Evolutionary conservation across 2,797 vertebrate genomes (phyloP).

Genomic region (Sebastes matsubarae): DNA sequence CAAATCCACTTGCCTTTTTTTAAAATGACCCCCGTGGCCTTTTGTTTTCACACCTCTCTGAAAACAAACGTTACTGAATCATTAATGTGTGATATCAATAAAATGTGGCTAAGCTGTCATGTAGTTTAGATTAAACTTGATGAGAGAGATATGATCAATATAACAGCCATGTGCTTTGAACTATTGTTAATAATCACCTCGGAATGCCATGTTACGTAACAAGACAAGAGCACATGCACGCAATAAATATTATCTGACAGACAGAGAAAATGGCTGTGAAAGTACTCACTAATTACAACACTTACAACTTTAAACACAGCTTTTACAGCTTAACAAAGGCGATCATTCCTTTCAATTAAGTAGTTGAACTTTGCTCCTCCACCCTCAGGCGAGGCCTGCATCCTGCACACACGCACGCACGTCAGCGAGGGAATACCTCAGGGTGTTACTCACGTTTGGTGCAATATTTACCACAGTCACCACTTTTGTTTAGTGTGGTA

Average conservation of each 20-base stretch:
- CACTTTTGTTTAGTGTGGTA: background rate
- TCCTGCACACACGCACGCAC: background rate
- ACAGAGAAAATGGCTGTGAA: background rate
- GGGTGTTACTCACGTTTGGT: background rate
- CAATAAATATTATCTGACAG: background rate
- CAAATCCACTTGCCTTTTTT: too few species aligned
- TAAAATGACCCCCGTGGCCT: background rate
- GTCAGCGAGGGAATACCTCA: background rate
- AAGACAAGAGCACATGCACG: background rate
- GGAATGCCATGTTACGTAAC: constrained; percentile 11
- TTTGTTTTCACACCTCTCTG: background rate
- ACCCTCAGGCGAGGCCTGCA: background rate
- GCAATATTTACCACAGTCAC: background rate
- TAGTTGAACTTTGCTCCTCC: background rate
- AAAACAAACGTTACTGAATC: background rate
- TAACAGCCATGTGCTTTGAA: background rate
- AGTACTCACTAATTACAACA: background rate
- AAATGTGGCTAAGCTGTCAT: background rate
- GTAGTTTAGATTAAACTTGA: background rate
- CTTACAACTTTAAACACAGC: background rate
- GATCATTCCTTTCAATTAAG: background rate
- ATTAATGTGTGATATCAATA: background rate
- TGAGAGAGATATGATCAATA: background rate
- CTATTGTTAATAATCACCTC: constrained; percentile 18
- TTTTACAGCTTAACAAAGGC: background rate